These are phyloP conservation scores for Drosophila paracracens DNA, from an alignment of 2,888 invertebrate genomes.

Conservation along the genomic window DNA sequence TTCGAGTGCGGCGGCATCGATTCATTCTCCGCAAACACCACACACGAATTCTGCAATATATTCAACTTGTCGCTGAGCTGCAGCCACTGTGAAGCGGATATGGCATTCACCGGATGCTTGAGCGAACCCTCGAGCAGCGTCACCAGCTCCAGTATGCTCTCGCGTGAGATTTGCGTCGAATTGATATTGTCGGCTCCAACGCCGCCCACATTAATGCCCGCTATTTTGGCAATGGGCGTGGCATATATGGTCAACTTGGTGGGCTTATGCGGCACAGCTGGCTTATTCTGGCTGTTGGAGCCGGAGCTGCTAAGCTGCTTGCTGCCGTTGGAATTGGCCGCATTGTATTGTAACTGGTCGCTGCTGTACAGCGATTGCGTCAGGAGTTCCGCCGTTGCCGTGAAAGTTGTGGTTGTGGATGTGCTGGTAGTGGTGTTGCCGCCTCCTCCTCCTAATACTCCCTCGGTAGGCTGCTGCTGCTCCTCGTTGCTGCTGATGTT, in stretches of 20 bases:
- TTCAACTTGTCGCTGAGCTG: slow-evolving; percentile 93
- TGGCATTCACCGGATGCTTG: slow-evolving; percentile 86
- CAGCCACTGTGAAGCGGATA: slow-evolving; percentile 89
- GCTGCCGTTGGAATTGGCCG: slow-evolving; percentile 44
- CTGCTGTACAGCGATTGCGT: slow-evolving; percentile 71
- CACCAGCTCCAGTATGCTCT: slow-evolving; percentile 89
- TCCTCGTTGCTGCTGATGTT: slow-evolving; percentile 32
- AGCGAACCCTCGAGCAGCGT: slow-evolving; percentile 88
- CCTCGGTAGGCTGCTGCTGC: slow-evolving; percentile 29
- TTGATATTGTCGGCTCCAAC: slow-evolving; percentile 83
- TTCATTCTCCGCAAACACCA: slow-evolving; percentile 92
- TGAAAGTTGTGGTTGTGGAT: background rate
- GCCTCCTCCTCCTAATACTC: background rate
- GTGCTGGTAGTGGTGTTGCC: slow-evolving; percentile 4
- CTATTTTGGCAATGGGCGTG: slow-evolving; percentile 87
- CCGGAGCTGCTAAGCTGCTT: slow-evolving; percentile 49
- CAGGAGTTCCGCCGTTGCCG: slow-evolving; percentile 61
- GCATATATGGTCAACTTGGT: slow-evolving; percentile 90
- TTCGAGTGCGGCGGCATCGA: slow-evolving; percentile 93
- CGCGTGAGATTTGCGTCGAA: slow-evolving; percentile 86
- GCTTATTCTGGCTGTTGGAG: slow-evolving; percentile 86
- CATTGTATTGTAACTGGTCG: slow-evolving; percentile 53
- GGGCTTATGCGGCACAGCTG: slow-evolving; percentile 89
- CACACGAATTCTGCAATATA: slow-evolving; percentile 92
- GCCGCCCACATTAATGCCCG: slow-evolving; percentile 54